These are phyloP conservation scores for Psammodynastes pulverulentus DNA, from an alignment of 2,113 vertebrate genomes.

Conservation along the genomic window DNA sequence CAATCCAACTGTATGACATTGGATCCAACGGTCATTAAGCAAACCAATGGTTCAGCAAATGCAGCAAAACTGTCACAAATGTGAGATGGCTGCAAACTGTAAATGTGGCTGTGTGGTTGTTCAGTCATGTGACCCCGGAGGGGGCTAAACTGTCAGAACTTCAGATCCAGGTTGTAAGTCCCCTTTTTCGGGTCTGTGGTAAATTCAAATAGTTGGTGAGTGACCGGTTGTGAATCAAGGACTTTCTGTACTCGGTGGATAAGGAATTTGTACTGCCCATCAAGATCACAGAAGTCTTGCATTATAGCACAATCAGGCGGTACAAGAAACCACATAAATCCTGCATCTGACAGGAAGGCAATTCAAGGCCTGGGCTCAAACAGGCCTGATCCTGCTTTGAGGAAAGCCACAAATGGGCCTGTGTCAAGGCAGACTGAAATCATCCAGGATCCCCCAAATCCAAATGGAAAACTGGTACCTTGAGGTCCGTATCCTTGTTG, in stretches of 20 bases:
- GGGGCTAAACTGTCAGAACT: neutral
- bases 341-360: neutral
- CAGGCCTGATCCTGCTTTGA: neutral
- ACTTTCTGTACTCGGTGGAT: neutral
- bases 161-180: neutral
- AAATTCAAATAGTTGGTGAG: neutral
- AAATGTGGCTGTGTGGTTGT: neutral
- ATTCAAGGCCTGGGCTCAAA: neutral
- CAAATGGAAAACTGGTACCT: conserved; percentile 69
- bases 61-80: neutral
- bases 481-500: conserved; percentile 93
- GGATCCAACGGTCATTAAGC: neutral
- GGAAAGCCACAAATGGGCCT: neutral
- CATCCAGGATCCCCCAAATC: accelerated
- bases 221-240: neutral
- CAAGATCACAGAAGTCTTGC: neutral
- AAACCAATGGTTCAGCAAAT: neutral
- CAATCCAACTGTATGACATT: neutral
- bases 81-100: neutral
- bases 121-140: neutral
- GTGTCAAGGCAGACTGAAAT: neutral
- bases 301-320: neutral
- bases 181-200: neutral
- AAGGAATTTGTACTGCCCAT: neutral
- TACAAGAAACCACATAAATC: neutral